Percentiles rank a stretch among this genome's conserved stretches.
These are phyloP conservation scores for Drosophila nikananu DNA, from an alignment of 1,140 invertebrate species.

Conservation along the genomic window DNA sequence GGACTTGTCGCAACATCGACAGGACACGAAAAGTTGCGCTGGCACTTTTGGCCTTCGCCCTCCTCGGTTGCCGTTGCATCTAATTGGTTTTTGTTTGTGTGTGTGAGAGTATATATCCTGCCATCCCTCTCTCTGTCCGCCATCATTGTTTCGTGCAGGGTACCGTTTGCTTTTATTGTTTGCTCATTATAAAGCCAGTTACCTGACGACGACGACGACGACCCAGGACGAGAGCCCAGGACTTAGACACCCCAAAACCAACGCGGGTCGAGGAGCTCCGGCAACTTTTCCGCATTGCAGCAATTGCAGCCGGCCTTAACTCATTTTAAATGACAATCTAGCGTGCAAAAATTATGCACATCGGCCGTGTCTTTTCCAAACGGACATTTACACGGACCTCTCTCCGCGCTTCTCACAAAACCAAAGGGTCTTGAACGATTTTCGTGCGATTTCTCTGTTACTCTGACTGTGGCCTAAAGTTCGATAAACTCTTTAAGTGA, in stretches of 20 bases:
- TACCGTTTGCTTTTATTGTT: slow-evolving; percentile 82
- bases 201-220: slow-evolving; percentile 52
- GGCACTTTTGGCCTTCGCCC: slow-evolving; percentile 43
- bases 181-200: slow-evolving; percentile 76
- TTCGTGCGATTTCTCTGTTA: slow-evolving; percentile 4
- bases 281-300: slow-evolving; percentile 71
- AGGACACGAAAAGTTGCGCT: slow-evolving; percentile 73
- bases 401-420: slow-evolving; percentile 22
- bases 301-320: slow-evolving; percentile 72
- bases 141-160: slow-evolving; percentile 71
- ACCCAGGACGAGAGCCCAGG: slow-evolving; percentile 19
- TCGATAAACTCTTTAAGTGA: slow-evolving; percentile 76
- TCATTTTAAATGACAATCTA: slow-evolving; percentile 84
- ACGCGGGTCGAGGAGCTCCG: slow-evolving; percentile 17
- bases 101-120: slow-evolving; percentile 21
- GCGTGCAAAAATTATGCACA: slow-evolving; percentile 81
- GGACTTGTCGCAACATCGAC: slow-evolving; percentile 70
- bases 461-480: slow-evolving; percentile 41
- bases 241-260: slow-evolving; percentile 16
- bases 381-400: not conserved
- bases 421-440: not conserved
- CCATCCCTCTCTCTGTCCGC: slow-evolving; percentile 7
- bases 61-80: slow-evolving; percentile 48
- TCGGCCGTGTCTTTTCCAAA: not conserved
- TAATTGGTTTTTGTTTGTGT: slow-evolving; percentile 74